A percentile compares a stretch with the other conserved stretches of the same genome.
Conservation (phyloP, 2,888 invertebrate species). For the Stenurella melanura region DNA sequence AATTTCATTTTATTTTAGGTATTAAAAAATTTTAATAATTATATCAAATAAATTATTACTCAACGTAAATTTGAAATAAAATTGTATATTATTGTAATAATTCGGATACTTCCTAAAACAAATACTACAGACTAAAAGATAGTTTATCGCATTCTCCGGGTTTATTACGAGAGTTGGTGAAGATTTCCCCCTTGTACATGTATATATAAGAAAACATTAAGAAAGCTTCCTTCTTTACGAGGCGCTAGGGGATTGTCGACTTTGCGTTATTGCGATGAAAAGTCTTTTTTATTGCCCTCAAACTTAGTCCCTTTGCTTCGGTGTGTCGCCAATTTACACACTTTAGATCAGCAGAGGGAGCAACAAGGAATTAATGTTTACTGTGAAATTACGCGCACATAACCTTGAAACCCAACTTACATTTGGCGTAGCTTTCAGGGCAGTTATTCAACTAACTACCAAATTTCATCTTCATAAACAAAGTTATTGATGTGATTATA, state of each 20-base stretch:
- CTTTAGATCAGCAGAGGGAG: slow-evolving; percentile 45
- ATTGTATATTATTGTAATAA: not conserved
- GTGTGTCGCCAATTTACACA: slow-evolving; percentile 59
- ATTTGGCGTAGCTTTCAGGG: too few relatives aligned
- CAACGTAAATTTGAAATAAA: not conserved
- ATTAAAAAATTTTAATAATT: too few relatives aligned
- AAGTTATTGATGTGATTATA: too few relatives aligned
- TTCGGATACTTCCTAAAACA: not conserved
- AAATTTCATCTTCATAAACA: too few relatives aligned
- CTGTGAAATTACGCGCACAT: not conserved
- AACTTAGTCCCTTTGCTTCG: slow-evolving; percentile 49
- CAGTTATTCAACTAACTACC: too few relatives aligned
- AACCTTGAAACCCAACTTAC: too few relatives aligned
- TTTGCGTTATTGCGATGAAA: slow-evolving; percentile 60
- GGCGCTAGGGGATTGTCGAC: slow-evolving; percentile 63
- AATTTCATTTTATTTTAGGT: too few relatives aligned
- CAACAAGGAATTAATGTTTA: slow-evolving; percentile 23
- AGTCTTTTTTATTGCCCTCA: slow-evolving; percentile 59
- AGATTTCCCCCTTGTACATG: slow-evolving; percentile 51
- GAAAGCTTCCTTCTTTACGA: slow-evolving; percentile 62
- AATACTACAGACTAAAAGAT: slow-evolving; percentile 20
- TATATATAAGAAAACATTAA: slow-evolving; percentile 65
- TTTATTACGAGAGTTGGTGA: slow-evolving; percentile 37
- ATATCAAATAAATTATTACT: too few relatives aligned
- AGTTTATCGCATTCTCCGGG: slow-evolving; percentile 28